These are phyloP conservation scores for Pelagia noctiluca DNA, from an alignment of 30 jellyfish, hydroid and myxozoan species.

Conservation along the genomic window DNA sequence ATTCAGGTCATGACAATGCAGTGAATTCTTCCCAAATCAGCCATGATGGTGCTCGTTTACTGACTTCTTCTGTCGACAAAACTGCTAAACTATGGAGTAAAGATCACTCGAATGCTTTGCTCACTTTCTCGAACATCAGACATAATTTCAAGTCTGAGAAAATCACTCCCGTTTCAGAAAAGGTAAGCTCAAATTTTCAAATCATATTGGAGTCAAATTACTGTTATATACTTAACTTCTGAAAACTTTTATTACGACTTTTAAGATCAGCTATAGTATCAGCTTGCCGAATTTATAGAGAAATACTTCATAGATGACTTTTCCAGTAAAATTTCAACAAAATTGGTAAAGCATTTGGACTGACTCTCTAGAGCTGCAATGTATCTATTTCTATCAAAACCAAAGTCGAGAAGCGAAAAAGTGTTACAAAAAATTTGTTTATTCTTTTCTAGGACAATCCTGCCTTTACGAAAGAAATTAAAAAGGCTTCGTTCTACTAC, in stretches of 20 bases:
- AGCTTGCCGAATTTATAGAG: no score
- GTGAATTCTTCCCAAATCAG: slow-evolving; percentile 72
- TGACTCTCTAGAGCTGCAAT: no score
- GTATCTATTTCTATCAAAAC: no score
- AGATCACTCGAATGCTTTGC: slow-evolving; percentile 64
- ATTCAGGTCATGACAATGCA: slow-evolving; percentile 81
- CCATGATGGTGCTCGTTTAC: slow-evolving; percentile 55
- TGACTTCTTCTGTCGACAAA: slow-evolving; percentile 85
- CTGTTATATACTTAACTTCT: no score
- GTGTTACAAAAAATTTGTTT: neutral
- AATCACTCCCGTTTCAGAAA: slow-evolving; percentile 47
- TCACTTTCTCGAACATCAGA: slow-evolving; percentile 64
- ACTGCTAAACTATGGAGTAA: slow-evolving; percentile 90
- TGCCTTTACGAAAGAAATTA: slow-evolving; percentile 65
- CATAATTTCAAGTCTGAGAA: slow-evolving; percentile 87
- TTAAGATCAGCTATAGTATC: no score
- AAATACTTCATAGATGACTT: no score
- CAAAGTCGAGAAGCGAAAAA: neutral
- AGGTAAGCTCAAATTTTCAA: slow-evolving; percentile 36
- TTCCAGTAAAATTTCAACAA: no score
- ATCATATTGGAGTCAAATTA: no score
- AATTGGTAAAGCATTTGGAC: no score
- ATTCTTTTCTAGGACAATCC: slow-evolving; percentile 71
- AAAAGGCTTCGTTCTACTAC: slow-evolving; percentile 90
- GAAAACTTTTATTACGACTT: no score